Base-by-base conservation (phyloP, 1,140 invertebrate species). In the Antheraea pernyi region DNA sequence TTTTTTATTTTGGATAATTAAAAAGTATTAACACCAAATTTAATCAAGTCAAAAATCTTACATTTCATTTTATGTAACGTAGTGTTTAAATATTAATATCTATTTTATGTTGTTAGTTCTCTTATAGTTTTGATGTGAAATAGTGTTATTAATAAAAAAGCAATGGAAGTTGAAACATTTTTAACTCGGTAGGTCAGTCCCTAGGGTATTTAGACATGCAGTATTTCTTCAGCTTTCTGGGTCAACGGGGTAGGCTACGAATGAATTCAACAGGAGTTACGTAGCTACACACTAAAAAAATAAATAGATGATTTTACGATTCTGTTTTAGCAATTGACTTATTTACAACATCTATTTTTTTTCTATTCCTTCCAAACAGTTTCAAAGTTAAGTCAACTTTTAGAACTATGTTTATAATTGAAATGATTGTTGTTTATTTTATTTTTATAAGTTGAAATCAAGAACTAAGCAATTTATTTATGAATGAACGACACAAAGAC, bases 161-260 rank as follows among this genome's bases (percentile, higher is more conserved):
- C 16, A 53, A 13, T 53, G 46, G 46, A 5, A 11, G 46, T 53
- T 53, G 11, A 53, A 53, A n/a, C 46, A 53, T 53, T 53, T 53
- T 53, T 53, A 53, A 53, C 46, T 53, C 16, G 46, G 7, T 53
- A 53, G 46, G 46, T 53, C 46, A 53, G 46, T 53, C 46, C 6
- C 46, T 7, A 11, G 46, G 46, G 46, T 53, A 53, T 53, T 53
- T 53, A 53, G 46, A 53, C 46, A 53, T 53, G 60, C 60, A 30
- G 60, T 61, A 61, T 61, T 61, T 61, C 60, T 61, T 61, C 30
- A 30, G 30, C 60, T 61, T 61, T 61, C 60, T 61, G 60, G 60
- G 60, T 61, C 60, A 61, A 61, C 22, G 60, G 60, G 60, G 60
- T 36, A 22, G 19, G 19, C 60, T 61, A 36, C 60, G 30, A 61